Conservation (phyloP, 1,140 invertebrate species). For the Drosophila lini region DNA sequence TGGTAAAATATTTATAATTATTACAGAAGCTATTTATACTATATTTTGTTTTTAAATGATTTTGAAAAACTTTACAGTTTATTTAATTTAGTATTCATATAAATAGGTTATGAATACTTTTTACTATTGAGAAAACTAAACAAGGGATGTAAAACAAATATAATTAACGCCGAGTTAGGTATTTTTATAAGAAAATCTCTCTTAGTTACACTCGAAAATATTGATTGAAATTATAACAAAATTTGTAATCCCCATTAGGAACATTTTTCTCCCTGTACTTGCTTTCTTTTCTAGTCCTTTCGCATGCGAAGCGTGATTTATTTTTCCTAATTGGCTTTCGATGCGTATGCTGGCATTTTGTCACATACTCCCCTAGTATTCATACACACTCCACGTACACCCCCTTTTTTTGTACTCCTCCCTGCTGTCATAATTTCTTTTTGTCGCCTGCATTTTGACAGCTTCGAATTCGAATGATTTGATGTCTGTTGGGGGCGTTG, state of each 20-base stretch:
- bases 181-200: not conserved
- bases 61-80: too few relatives aligned
- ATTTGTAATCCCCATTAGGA: not conserved
- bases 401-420: conserved; percentile 10
- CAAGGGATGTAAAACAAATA: too few relatives aligned
- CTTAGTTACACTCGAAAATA: not conserved
- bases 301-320: conserved; percentile 73
- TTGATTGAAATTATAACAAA: not conserved
- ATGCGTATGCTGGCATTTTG: conserved; percentile 71
- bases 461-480: conserved; percentile 67
- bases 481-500: conserved; percentile 59
- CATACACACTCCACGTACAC: conserved; percentile 3
- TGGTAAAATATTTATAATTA: too few relatives aligned
- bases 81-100: too few relatives aligned
- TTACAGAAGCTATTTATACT: too few relatives aligned
- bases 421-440: conserved; percentile 65
- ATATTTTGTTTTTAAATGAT: too few relatives aligned
- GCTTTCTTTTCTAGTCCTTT: conserved; percentile 45
- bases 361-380: conserved; percentile 12
- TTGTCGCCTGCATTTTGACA: conserved; percentile 67
- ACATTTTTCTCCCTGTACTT: conserved; percentile 10
- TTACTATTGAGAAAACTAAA: too few relatives aligned
- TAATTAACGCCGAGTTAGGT: too few relatives aligned
- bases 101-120: too few relatives aligned
- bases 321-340: conserved; percentile 80